Conservation (phyloP, 2,888 invertebrate genomes). For the Priocnemis perturbator region DNA sequence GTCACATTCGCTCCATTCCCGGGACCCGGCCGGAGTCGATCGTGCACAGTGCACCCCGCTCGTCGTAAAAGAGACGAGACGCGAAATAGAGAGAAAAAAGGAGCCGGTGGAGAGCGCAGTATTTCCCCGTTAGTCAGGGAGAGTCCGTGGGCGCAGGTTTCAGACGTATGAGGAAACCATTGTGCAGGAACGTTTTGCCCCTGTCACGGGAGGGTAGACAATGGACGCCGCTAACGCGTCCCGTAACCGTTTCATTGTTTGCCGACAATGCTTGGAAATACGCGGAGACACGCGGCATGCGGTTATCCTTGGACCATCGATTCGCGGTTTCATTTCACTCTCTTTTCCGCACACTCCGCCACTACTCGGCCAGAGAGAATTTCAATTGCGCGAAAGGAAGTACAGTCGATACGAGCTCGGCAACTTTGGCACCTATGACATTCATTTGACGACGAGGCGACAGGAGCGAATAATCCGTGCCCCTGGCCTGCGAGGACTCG, state of each 20-base stretch:
- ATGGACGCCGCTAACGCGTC: conserved; percentile 67
- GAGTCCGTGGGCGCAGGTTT: conserved; percentile 37
- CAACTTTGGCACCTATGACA: too few species aligned
- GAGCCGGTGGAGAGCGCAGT: not conserved
- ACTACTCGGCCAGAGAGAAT: too few species aligned
- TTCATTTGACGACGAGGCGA: too few species aligned
- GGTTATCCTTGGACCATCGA: conserved; percentile 46
- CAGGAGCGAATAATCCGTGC: too few species aligned
- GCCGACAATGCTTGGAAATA: conserved; percentile 65
- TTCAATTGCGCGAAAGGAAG: too few species aligned
- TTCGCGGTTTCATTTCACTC: conserved; percentile 37
- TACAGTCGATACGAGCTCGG: too few species aligned
- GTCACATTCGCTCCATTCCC: too few species aligned
- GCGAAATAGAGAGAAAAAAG: not conserved
- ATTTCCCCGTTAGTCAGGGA: conserved; percentile 40
- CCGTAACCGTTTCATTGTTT: conserved; percentile 70
- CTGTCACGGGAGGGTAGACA: conserved; percentile 61
- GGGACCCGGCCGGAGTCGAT: too few species aligned
- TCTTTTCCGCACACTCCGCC: conserved; percentile 2
- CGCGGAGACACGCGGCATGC: conserved; percentile 38
- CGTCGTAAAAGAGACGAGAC: not conserved
- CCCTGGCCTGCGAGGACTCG: too few species aligned
- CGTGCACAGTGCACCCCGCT: too few species aligned
- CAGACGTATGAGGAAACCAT: conserved; percentile 53
- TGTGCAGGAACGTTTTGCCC: conserved; percentile 60